Conservation (phyloP, 2,797 vertebrate species). For the Falco peregrinus region DNA sequence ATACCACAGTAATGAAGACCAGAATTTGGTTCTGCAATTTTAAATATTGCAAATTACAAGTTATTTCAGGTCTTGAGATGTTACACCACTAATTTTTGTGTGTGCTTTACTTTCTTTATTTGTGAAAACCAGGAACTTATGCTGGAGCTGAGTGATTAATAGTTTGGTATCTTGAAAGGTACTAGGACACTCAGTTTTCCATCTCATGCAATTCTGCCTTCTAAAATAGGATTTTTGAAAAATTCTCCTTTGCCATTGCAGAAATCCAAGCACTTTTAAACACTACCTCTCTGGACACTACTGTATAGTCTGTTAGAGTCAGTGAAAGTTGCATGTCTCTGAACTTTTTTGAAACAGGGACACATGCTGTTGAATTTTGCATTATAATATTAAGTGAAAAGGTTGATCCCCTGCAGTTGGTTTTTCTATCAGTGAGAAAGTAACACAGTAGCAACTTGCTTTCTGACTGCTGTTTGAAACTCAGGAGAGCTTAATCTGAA, state of each 20-base stretch:
- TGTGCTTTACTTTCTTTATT: neutral
- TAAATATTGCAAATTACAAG: neutral
- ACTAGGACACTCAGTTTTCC: neutral
- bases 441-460: neutral
- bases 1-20: neutral
- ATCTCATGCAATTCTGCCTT: neutral
- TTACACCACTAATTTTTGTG: neutral
- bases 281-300: neutral
- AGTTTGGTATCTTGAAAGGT: neutral
- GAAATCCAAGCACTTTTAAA: neutral
- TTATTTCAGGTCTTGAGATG: neutral
- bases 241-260: neutral
- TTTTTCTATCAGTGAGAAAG: neutral
- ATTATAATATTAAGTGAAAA: neutral
- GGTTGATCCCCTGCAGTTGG: neutral
- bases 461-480: neutral
- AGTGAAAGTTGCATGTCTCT: neutral
- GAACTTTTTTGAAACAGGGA: neutral
- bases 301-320: neutral
- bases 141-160: neutral
- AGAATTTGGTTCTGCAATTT: neutral
- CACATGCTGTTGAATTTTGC: fast-evolving
- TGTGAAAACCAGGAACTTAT: neutral
- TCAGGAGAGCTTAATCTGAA: neutral
- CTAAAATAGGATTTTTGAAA: neutral